These are phyloP conservation scores for Mastacembelus armatus DNA, from an alignment of 2,797 vertebrate genomes.

Conservation along the genomic window DNA sequence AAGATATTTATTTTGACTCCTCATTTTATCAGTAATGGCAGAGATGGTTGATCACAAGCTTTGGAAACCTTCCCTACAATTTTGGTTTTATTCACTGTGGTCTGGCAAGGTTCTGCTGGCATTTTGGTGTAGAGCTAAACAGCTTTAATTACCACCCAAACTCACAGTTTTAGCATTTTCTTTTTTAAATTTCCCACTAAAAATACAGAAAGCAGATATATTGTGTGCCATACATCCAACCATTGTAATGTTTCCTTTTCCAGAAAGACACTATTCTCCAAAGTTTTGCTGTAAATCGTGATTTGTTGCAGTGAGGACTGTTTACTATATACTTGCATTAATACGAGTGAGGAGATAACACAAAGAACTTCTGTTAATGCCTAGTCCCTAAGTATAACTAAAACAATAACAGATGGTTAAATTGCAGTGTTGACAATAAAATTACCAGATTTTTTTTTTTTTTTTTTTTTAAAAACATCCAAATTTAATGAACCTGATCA, in stretches of 20 bases:
- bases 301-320: too few species aligned
- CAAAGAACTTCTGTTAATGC: neutral
- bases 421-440: neutral
- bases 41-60: constrained; percentile 49
- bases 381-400: too few species aligned
- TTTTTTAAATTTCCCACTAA: neutral
- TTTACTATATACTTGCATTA: too few species aligned
- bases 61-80: constrained; percentile 37
- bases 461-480: neutral
- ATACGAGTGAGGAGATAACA: too few species aligned
- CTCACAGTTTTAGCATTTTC: constrained; percentile 1
- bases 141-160: constrained; percentile 19
- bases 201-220: too few species aligned
- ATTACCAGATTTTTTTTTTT: neutral
- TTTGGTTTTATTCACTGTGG: constrained; percentile 37
- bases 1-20: constrained; percentile 54
- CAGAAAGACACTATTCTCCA: neutral
- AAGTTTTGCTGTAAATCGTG: neutral
- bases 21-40: constrained; percentile 53
- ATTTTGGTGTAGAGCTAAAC: constrained; percentile 17
- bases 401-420: neutral
- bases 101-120: constrained; percentile 39
- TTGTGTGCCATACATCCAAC: too few species aligned
- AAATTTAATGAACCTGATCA: constrained; percentile 1
- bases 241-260: too few species aligned